These are phyloP conservation scores for Drosophila jambulina DNA, from an alignment of 1,140 invertebrate genomes.

Conservation along the genomic window DNA sequence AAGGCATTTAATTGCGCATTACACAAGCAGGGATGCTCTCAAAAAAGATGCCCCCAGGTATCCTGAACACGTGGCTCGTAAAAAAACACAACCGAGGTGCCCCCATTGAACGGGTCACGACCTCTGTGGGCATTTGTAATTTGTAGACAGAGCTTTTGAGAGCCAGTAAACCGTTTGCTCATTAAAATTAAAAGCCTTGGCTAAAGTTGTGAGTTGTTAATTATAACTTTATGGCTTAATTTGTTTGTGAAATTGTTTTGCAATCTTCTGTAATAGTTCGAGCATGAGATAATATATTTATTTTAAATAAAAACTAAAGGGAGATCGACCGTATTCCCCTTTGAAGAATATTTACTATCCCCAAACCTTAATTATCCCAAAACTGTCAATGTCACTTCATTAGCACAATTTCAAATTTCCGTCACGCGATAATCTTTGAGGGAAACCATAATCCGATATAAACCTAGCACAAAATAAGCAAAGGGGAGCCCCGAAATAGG, in stretches of 20 bases:
- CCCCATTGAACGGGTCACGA: slow-evolving; percentile 19
- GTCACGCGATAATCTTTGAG: slow-evolving; percentile 1
- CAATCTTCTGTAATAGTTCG: not conserved
- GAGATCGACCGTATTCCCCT: no score
- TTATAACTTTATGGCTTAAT: slow-evolving; percentile 3
- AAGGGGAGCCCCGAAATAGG: not conserved
- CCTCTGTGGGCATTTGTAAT: slow-evolving; percentile 1
- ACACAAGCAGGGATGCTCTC: not conserved
- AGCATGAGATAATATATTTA: not conserved
- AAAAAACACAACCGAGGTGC: slow-evolving; percentile 13
- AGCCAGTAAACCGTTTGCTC: not conserved
- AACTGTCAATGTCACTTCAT: not conserved
- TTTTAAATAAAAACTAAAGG: not conserved
- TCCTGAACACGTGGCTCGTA: slow-evolving; percentile 14
- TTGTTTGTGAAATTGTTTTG: not conserved
- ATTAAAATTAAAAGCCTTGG: not conserved
- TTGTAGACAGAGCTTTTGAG: slow-evolving; percentile 3
- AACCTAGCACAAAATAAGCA: slow-evolving; percentile 1
- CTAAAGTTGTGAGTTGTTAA: not conserved
- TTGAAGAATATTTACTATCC: no score
- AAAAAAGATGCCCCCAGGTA: slow-evolving; percentile 4
- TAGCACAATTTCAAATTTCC: not conserved
- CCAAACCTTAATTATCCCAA: no score
- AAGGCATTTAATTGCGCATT: slow-evolving; percentile 8
- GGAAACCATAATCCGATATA: slow-evolving; percentile 9